Base-by-base conservation (phyloP, 2,888 invertebrate genomes). In the Colostygia pectinataria region DNA sequence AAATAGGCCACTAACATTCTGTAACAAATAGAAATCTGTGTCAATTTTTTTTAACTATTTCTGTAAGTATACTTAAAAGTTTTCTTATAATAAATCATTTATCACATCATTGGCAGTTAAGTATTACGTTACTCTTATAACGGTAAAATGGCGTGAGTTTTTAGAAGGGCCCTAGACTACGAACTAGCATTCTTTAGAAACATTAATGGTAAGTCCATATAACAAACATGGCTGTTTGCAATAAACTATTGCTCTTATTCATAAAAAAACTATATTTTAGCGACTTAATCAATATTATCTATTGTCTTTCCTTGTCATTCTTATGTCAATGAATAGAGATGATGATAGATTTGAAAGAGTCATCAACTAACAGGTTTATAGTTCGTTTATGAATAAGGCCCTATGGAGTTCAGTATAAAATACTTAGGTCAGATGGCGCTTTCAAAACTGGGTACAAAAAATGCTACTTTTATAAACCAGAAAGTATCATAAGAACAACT, bases 21-120 rank as follows among this genome's bases (percentile, higher is more conserved):
- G 39, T 40, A 29, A 40, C 36, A 25, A 36, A 31, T 27, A 25
- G 7, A 33, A 34, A 10, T 43, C 33, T 34, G 15, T n/a, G n/a
- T n/a, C n/a, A n/a, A n/a, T n/a, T n/a, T 25, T 15, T 14, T 34
- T 47, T 41, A 42, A 27, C 15, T 42, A 28, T 42, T 47, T 49
- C 32, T 20, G 18, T 28, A 10, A 15, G 15, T 7, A 2, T 29
- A 31, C 23, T 25, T 36, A 34, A 36, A 42, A 32, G 20, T 51
- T 51, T 42, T 50, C 38, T 50, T 55, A 56, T 37, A 53, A 46
- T 52, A 49, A 65, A 61, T 51, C 13, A 56, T 57, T 59, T 67
- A 66, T 68, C 65, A 66, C 63, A 77, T 63, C 61, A 46, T 58
- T 65, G 72, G 74, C 73, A 74, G 77, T 76, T 69, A n/a, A n/a